Evolutionary conservation across 1,140 invertebrate genomes (phyloP), one percentile per base, ranked within the genome.

Genomic region (Heliconius congener): DNA sequence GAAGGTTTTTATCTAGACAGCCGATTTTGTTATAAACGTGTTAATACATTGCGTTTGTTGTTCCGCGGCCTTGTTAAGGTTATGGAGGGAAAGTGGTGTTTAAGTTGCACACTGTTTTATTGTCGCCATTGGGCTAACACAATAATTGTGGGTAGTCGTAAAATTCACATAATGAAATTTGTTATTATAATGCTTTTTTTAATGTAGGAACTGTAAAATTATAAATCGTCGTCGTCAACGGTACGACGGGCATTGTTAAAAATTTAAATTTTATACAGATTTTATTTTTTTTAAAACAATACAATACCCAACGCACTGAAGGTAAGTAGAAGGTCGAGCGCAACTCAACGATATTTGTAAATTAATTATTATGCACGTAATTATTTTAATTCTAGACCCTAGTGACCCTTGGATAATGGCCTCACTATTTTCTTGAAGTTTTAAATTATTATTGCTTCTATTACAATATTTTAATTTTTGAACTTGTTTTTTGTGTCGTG

Each of bases 61-160:
- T 83, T 80, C 46, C 75, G 52, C 82, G 81, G 80, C 83, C 82
- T 86, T 82, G 80, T 82, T 83, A 82, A 82, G 76, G 80, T 81
- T 83, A 77, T 82, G 76, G 81, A 82, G 85, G 82, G 83, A 86
- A 85, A 86, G 85, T 85, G 81, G 83, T 86, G 83, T 83, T 85
- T 84, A 80, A 85, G 72, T 70, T 82, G 72, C 76, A 42, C 73
- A 50, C 70, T 19, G 8, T 71, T 74, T 76, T 71, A 72, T 71
- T 46, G 27, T 77, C 77, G 55, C 11, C 37, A 16, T 72, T 78
- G 66, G n/a, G 2, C 66, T 79, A 76, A 27, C 52, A 34, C 18
- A 34, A 55, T 72, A 39, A 55, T 27, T 66, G 76, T 55, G 70
- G 76, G 66, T 77, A 71, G 70, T 19, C n/a, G 19, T 55, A 72